phyloP scores from a whole-genome alignment of 1,140 invertebrate genomes.

The Conus ventricosus region DNA sequence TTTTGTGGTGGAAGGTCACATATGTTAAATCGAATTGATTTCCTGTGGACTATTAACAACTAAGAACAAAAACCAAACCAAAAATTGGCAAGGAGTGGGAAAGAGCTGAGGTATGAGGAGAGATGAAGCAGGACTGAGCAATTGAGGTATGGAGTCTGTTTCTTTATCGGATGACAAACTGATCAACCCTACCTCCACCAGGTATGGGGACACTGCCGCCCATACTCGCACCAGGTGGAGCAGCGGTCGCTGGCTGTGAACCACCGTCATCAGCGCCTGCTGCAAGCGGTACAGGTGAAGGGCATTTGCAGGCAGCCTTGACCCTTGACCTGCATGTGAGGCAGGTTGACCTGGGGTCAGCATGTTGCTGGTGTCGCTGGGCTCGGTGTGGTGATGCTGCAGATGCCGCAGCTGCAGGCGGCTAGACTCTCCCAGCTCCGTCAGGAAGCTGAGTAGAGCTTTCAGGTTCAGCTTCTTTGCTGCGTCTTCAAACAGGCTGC shows the following conservation, averaged over 20 bases:
- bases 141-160: too few relatives aligned
- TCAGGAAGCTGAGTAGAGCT: slow-evolving; percentile 87
- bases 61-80: too few relatives aligned
- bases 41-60: too few relatives aligned
- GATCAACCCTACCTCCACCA: slow-evolving; percentile 84
- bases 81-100: too few relatives aligned
- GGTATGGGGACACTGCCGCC: slow-evolving; percentile 91
- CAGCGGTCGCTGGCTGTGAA: slow-evolving; percentile 89
- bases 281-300: slow-evolving; percentile 88
- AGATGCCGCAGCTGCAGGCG: slow-evolving; percentile 81
- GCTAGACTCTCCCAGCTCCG: slow-evolving; percentile 87
- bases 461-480: slow-evolving; percentile 90
- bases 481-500: slow-evolving; percentile 83
- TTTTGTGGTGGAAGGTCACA: too few relatives aligned
- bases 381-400: slow-evolving; percentile 35
- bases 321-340: slow-evolving; percentile 19
- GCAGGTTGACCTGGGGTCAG: neutral
- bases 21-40: too few relatives aligned
- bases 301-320: slow-evolving; percentile 68
- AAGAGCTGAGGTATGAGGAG: too few relatives aligned
- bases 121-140: too few relatives aligned
- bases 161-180: too few relatives aligned
- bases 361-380: slow-evolving; percentile 14
- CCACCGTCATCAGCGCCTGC: slow-evolving; percentile 90
- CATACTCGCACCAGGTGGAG: slow-evolving; percentile 93